Evolutionary conservation across 1,140 invertebrate genomes (phyloP).

Genomic region (Bacillus rossius): DNA sequence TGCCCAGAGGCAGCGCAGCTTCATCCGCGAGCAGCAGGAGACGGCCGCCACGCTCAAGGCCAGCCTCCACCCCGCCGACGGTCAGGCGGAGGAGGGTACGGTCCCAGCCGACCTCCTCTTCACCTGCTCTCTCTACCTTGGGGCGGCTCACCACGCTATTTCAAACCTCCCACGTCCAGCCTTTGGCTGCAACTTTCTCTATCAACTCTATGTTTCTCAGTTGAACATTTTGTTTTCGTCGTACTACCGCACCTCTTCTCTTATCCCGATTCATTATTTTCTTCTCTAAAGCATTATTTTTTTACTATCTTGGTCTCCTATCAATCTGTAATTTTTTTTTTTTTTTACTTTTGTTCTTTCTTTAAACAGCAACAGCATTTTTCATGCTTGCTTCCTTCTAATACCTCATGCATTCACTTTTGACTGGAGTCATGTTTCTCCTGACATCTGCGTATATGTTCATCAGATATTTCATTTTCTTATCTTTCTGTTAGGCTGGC

Average conservation of each 20-base stretch:
- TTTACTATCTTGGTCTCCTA: too few species aligned
- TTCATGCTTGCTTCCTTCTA: neutral
- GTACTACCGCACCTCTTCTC: too few species aligned
- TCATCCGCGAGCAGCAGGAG: slow-evolving; percentile 73
- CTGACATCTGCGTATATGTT: neutral
- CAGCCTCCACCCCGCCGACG: neutral
- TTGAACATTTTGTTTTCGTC: too few species aligned
- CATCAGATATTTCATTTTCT: neutral
- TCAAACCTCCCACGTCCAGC: too few species aligned
- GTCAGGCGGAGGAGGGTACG: slow-evolving; percentile 19
- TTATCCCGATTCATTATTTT: too few species aligned
- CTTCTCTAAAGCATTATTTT: too few species aligned
- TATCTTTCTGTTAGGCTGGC: too few species aligned
- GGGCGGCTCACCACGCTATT: too few species aligned
- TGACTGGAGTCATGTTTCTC: neutral
- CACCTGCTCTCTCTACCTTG: too few species aligned
- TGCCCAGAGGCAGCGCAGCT: slow-evolving; percentile 71
- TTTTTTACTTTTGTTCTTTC: neutral
- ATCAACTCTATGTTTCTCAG: too few species aligned
- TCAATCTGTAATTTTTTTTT: neutral
- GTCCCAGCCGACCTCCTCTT: too few species aligned
- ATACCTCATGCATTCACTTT: neutral
- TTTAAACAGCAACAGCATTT: neutral
- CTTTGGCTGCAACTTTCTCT: too few species aligned
- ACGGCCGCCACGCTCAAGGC: slow-evolving; percentile 13